Conservation (phyloP, 2,797 vertebrate genomes). For the Eupleurogrammus muticus region DNA sequence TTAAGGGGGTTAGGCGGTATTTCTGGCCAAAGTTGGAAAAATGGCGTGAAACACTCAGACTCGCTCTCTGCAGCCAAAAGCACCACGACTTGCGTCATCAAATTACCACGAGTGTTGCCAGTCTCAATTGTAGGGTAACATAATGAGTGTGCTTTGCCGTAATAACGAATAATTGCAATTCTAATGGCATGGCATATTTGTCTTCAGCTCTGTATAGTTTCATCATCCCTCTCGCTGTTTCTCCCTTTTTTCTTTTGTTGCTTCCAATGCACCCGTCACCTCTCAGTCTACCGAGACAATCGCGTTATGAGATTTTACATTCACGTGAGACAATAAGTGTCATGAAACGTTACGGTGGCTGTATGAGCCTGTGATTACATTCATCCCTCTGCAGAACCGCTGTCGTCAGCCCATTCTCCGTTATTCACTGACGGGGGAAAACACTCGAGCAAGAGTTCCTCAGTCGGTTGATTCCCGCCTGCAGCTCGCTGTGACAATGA, state of each 20-base stretch:
- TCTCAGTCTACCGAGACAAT: constrained; percentile 47
- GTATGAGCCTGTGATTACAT: constrained; percentile 49
- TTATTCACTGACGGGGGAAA: constrained; percentile 50
- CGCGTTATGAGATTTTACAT: constrained; percentile 12
- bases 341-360: constrained; percentile 27
- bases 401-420: constrained; percentile 34
- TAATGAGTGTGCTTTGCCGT: constrained; percentile 77
- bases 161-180: constrained; percentile 79
- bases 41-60: constrained; percentile 58
- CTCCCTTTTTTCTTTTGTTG: constrained; percentile 3
- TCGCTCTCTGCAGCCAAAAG: constrained; percentile 65
- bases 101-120: constrained; percentile 77
- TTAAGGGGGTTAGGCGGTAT: constrained; percentile 62
- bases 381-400: constrained; percentile 30
- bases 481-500: constrained; percentile 58
- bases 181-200: constrained; percentile 73
- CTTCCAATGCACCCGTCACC: constrained; percentile 55
- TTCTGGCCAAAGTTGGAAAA: constrained; percentile 69
- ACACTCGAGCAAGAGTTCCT: constrained; percentile 41
- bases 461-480: constrained; percentile 49
- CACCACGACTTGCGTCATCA: constrained; percentile 75
- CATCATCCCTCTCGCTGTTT: constrained; percentile 53
- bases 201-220: constrained; percentile 48
- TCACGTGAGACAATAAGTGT: constrained; percentile 42
- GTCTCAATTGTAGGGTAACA: constrained; percentile 77